Evolutionary conservation across 2,888 invertebrate genomes (phyloP).

Genomic region (Ectemnius lituratus): DNA sequence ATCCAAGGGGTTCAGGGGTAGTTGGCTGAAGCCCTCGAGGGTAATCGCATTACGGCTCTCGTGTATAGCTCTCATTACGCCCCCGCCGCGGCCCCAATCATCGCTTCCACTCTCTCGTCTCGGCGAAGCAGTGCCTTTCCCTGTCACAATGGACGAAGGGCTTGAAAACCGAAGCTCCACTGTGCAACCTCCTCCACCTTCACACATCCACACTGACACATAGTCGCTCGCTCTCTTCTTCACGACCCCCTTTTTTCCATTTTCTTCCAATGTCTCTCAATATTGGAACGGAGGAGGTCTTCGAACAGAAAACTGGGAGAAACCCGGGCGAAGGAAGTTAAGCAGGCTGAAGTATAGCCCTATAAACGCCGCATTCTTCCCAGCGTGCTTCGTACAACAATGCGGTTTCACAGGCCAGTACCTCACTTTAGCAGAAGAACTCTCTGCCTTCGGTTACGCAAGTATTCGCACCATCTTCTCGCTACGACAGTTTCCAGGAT

Average conservation of each 20-base stretch:
- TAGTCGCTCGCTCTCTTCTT: not conserved
- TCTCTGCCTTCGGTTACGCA: constrained; percentile 31
- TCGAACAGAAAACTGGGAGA: not conserved
- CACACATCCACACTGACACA: not conserved
- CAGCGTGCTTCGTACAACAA: constrained; percentile 37
- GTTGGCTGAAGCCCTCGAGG: constrained; percentile 75
- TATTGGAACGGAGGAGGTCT: not conserved
- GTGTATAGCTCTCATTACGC: constrained; percentile 70
- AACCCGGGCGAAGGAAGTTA: constrained; percentile 29
- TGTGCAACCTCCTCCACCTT: constrained; percentile 26
- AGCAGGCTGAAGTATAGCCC: constrained; percentile 38
- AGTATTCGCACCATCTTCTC: constrained; percentile 6
- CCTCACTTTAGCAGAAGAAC: constrained; percentile 13
- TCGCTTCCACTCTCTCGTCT: constrained; percentile 12
- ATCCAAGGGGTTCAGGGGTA: constrained; percentile 73
- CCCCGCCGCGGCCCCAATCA: constrained; percentile 57
- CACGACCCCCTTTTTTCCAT: not conserved
- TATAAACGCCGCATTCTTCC: constrained; percentile 33
- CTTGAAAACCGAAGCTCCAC: constrained; percentile 53
- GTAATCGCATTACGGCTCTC: constrained; percentile 76
- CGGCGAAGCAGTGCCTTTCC: too few species aligned
- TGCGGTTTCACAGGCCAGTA: constrained; percentile 22
- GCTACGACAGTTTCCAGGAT: not conserved
- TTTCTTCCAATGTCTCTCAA: not conserved
- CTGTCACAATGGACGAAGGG: constrained; percentile 33